Evolutionary conservation across 2,797 vertebrate genomes (phyloP).

Genomic region (Enteromius fasciolatus): DNA sequence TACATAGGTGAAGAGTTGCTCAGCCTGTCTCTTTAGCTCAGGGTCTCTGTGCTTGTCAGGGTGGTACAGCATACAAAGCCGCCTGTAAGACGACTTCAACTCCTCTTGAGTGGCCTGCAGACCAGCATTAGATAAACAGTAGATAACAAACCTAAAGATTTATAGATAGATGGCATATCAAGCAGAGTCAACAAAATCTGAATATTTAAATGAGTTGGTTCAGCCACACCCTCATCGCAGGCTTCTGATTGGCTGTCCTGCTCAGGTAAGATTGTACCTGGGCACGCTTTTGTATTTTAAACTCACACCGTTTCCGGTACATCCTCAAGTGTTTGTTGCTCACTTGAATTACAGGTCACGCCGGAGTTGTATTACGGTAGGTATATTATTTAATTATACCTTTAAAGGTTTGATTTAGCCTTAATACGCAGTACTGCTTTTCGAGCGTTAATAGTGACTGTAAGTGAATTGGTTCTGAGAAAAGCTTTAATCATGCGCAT

Average conservation of each 20-base stretch:
- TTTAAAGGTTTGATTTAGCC: not conserved
- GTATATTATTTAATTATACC: not conserved
- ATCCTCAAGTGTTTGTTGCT: not conserved
- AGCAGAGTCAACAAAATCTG: not conserved
- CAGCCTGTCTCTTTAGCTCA: slow-evolving; percentile 90
- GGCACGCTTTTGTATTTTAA: slow-evolving; percentile 4
- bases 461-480: not conserved
- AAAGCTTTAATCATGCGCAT: not conserved
- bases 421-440: not conserved
- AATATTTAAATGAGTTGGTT: not conserved
- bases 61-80: slow-evolving; percentile 97
- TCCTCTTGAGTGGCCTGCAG: slow-evolving; percentile 91
- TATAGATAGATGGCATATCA: too few relatives aligned
- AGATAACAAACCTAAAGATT: not conserved
- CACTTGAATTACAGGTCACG: not conserved
- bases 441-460: not conserved
- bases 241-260: not conserved
- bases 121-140: not conserved
- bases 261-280: not conserved
- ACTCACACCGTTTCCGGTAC: not conserved
- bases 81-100: slow-evolving; percentile 91
- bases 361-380: not conserved
- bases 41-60: slow-evolving; percentile 97
- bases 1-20: slow-evolving; percentile 93
- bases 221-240: not conserved